Percentiles rank a stretch among this genome's conserved stretches.
These are phyloP conservation scores for Resseliella maxima DNA, from an alignment of 2,888 invertebrate genomes.

Conservation along the genomic window DNA sequence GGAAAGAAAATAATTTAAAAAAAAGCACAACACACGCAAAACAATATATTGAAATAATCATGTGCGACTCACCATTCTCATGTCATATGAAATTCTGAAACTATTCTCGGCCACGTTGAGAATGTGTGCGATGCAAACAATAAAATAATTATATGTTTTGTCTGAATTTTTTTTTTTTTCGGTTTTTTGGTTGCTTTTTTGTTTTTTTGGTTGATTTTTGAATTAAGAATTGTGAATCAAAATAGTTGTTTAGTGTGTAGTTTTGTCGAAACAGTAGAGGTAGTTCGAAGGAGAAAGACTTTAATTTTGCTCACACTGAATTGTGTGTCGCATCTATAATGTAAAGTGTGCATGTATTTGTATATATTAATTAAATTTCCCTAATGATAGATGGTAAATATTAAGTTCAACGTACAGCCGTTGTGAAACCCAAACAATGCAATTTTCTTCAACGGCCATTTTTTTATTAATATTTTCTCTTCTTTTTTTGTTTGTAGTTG, in stretches of 20 bases:
- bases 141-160: neutral
- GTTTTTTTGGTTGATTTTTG: neutral
- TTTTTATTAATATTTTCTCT: neutral
- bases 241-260: neutral
- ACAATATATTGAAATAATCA: neutral
- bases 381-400: conserved; percentile 34
- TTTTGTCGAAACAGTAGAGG: neutral
- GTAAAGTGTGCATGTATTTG: neutral
- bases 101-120: neutral
- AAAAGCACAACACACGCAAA: neutral
- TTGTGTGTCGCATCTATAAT: neutral
- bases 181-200: neutral
- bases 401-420: conserved; percentile 24
- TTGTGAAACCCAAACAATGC: conserved; percentile 28
- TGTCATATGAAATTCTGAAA: neutral
- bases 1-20: neutral
- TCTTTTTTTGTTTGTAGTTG: neutral
- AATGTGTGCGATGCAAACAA: neutral
- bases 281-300: neutral
- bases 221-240: neutral
- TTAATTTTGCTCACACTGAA: neutral
- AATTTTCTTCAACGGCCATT: neutral
- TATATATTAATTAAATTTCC: neutral
- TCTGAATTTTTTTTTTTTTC: too few relatives aligned
- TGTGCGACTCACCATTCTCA: neutral